A percentile compares a stretch with the other conserved stretches of the same genome.
These are phyloP conservation scores for Epinephelus fuscoguttatus DNA, from an alignment of 2,113 vertebrate genomes.

Conservation along the genomic window DNA sequence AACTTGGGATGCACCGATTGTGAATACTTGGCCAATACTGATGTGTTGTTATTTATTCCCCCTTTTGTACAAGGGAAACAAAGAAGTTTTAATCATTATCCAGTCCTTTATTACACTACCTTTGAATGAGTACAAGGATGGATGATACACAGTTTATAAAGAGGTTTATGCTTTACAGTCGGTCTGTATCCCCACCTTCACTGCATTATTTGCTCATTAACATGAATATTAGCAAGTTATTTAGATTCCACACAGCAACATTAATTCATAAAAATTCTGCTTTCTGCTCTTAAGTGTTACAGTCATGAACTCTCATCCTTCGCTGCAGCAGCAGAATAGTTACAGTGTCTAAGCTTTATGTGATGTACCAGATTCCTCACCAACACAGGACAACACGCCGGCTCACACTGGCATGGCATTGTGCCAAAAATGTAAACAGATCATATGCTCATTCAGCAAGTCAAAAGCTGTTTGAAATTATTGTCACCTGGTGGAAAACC, in stretches of 20 bases:
- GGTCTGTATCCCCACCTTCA: not conserved
- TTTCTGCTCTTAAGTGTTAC: not conserved
- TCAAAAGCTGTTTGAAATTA: not conserved
- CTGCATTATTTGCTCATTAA: not conserved
- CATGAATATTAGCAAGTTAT: not conserved
- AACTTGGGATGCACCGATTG: too few species aligned
- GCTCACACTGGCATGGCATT: not conserved
- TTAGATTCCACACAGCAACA: not conserved
- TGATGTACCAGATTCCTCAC: not conserved
- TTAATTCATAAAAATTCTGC: not conserved
- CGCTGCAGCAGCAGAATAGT: constrained; percentile 10
- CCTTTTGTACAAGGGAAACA: too few species aligned
- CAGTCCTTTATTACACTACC: too few species aligned
- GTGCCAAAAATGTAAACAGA: not conserved
- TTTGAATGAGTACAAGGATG: too few species aligned
- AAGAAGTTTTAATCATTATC: too few species aligned
- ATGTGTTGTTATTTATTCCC: too few species aligned
- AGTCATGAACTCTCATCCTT: not conserved
- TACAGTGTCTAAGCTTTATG: not conserved
- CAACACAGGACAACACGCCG: not conserved
- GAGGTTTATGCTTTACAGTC: not conserved
- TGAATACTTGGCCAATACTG: too few species aligned
- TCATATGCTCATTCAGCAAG: not conserved
- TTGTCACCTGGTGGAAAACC: not conserved
- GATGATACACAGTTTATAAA: not conserved